Evolutionary conservation across 2,113 vertebrate genomes (phyloP).

Genomic region (Peucedramus taeniatus): DNA sequence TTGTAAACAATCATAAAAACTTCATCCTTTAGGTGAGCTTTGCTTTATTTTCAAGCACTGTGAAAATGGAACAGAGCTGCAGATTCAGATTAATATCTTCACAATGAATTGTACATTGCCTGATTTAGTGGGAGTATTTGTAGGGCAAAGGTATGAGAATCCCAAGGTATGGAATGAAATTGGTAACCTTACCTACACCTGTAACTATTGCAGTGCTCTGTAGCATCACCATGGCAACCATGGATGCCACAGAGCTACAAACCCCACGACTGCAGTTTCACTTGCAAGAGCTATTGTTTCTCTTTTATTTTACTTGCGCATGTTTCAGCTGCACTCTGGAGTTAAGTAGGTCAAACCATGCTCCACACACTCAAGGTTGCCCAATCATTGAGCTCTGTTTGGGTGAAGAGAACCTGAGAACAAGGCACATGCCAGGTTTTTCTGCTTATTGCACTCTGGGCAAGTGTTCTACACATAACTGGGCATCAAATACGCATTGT

Average conservation of each 20-base stretch:
- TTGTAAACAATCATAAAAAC: neutral
- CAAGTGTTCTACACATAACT: neutral
- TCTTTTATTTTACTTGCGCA: neutral
- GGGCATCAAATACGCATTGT: neutral
- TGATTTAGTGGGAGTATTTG: neutral
- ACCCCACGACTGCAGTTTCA: neutral
- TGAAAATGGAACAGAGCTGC: neutral
- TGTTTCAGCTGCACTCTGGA: neutral
- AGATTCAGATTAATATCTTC: neutral
- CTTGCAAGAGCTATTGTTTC: neutral
- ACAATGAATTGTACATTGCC: neutral
- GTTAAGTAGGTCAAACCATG: neutral
- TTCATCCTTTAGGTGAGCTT: neutral
- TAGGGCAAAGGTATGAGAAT: neutral
- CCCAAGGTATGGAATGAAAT: neutral
- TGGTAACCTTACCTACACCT: neutral
- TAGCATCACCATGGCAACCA: conserved; percentile 14
- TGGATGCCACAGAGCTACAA: neutral
- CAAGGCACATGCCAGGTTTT: neutral
- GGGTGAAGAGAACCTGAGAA: neutral
- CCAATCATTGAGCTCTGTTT: neutral
- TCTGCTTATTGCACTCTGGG: neutral
- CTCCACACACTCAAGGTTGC: neutral
- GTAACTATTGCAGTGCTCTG: neutral
- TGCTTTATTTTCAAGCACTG: neutral